Evolutionary conservation across 2,888 invertebrate species (phyloP).

Genomic region (Tipula lateralis): DNA sequence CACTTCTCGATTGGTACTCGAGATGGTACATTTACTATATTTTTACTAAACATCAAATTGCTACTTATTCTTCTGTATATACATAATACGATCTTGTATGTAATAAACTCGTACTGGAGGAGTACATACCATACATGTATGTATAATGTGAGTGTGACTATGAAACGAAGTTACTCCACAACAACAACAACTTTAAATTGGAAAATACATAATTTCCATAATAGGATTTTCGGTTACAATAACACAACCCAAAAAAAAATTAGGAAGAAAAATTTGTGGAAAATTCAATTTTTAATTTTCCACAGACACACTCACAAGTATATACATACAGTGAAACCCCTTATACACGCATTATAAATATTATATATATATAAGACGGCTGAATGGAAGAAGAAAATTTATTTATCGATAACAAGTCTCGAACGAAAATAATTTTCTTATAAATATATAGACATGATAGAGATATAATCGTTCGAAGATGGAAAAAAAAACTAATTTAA

Average conservation of each 20-base stretch:
- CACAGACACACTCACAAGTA: background rate
- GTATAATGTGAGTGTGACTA: background rate
- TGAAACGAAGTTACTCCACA: background rate
- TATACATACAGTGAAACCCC: background rate
- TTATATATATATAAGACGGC: background rate
- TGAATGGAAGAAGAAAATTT: background rate
- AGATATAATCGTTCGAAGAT: background rate
- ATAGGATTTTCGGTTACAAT: constrained; percentile 24
- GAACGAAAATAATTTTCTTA: constrained; percentile 12
- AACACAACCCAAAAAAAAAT: background rate
- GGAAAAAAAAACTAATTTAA: constrained; percentile 1
- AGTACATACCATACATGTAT: no score
- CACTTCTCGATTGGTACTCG: background rate
- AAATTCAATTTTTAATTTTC: constrained; percentile 19
- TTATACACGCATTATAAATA: background rate
- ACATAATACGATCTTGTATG: background rate
- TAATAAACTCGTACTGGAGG: no score
- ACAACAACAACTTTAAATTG: background rate
- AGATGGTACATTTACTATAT: background rate
- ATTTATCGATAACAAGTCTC: constrained; percentile 19
- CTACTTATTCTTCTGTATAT: background rate
- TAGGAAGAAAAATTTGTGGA: background rate
- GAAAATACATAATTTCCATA: constrained; percentile 24
- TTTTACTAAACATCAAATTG: background rate
- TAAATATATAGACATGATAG: background rate